Percentiles rank a stretch among this genome's conserved stretches.
These are phyloP conservation scores for Elgaria multicarinata DNA, from an alignment of 2,113 vertebrate genomes.

Conservation along the genomic window DNA sequence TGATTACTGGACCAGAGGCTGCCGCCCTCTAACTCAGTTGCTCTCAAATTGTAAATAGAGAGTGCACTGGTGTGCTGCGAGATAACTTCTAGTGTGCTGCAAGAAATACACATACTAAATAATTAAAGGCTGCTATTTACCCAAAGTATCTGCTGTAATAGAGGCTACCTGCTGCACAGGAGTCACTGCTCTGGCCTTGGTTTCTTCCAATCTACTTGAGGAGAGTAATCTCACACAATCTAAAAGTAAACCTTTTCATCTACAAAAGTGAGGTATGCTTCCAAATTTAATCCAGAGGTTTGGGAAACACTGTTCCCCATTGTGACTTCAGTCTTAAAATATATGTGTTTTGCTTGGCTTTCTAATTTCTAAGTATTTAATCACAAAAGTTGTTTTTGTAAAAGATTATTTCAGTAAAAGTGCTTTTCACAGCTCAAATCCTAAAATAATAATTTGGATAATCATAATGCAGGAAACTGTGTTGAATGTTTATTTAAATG, in stretches of 20 bases:
- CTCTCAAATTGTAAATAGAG: background rate
- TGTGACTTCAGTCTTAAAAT: background rate
- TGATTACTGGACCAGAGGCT: slow-evolving; percentile 25
- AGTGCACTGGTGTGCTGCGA: background rate
- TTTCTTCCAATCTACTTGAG: background rate
- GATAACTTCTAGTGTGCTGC: background rate
- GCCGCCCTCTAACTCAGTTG: slow-evolving; percentile 12
- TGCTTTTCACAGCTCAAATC: slow-evolving; percentile 28
- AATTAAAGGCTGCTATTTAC: background rate
- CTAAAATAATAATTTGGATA: slow-evolving; percentile 28
- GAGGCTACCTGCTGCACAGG: no score
- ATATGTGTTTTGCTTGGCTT: slow-evolving; percentile 19
- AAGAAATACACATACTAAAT: background rate
- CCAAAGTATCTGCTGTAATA: background rate
- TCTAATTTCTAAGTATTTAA: slow-evolving; percentile 42
- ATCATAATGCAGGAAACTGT: background rate
- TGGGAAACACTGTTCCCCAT: background rate
- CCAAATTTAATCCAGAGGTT: background rate
- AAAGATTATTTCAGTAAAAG: slow-evolving; percentile 5
- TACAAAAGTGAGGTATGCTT: background rate
- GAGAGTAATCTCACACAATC: background rate
- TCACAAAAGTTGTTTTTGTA: slow-evolving; percentile 32
- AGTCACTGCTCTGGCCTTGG: background rate
- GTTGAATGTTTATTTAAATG: background rate
- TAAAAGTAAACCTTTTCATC: background rate